Percentiles rank a stretch among this genome's conserved stretches.
Evolutionary conservation across 2,888 invertebrate genomes (phyloP).

Genomic region (Caenorhabditis parvicauda): DNA sequence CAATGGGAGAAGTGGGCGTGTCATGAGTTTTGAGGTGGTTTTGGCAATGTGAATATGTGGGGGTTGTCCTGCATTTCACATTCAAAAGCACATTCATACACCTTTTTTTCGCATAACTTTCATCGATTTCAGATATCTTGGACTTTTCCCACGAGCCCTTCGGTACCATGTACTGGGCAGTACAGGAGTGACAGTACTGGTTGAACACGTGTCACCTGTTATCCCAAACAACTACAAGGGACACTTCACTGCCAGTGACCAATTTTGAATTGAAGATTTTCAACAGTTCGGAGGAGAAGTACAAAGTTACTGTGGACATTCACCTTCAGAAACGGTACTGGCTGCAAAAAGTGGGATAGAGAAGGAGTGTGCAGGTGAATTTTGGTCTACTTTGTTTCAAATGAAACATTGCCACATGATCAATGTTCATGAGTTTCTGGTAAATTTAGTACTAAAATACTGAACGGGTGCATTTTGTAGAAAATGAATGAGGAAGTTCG

Average conservation of each 20-base stretch:
- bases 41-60: too few relatives aligned
- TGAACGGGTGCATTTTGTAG: too few relatives aligned
- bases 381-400: too few relatives aligned
- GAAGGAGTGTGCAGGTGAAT: slow-evolving; percentile 36
- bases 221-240: slow-evolving; percentile 90
- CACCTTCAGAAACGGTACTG: slow-evolving; percentile 85
- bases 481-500: too few relatives aligned
- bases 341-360: slow-evolving; percentile 63
- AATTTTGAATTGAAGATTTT: slow-evolving; percentile 82
- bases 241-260: slow-evolving; percentile 81
- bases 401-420: too few relatives aligned
- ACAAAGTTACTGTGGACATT: slow-evolving; percentile 80
- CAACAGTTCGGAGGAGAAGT: slow-evolving; percentile 68
- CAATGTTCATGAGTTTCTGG: too few relatives aligned
- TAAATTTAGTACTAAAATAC: too few relatives aligned
- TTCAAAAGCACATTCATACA: too few relatives aligned
- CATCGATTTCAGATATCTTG: slow-evolving; percentile 65
- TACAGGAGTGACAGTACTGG: slow-evolving; percentile 76
- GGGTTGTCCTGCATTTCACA: neutral
- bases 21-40: too few relatives aligned
- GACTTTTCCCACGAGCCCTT: slow-evolving; percentile 87
- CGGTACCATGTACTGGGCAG: slow-evolving; percentile 81
- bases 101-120: too few relatives aligned
- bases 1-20: too few relatives aligned
- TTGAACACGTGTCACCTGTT: slow-evolving; percentile 85